Evolutionary conservation across 2,888 invertebrate genomes (phyloP).

Genomic region (Dicyrtoma fusca): DNA sequence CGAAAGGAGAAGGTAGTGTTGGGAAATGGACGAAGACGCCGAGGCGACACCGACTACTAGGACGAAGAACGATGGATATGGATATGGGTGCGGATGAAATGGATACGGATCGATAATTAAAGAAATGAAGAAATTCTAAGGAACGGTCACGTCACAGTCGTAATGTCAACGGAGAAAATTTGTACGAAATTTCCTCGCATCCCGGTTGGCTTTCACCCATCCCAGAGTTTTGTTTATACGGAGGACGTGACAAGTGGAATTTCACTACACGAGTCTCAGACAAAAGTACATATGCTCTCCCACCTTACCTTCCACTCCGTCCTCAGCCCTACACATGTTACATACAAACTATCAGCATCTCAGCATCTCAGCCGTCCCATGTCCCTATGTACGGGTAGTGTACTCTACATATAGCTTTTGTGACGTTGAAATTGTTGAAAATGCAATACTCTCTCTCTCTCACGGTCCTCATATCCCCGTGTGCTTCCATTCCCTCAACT

Average conservation of each 20-base stretch:
- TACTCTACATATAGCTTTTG: too few species aligned
- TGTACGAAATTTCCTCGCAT: slow-evolving; percentile 50
- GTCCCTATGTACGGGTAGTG: too few species aligned
- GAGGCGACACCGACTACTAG: too few species aligned
- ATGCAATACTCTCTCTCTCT: neutral
- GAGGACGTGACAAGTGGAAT: slow-evolving; percentile 52
- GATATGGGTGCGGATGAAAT: slow-evolving; percentile 35
- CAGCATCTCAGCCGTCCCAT: too few species aligned
- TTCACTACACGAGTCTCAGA: slow-evolving; percentile 34
- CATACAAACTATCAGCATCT: too few species aligned
- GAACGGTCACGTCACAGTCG: slow-evolving; percentile 57
- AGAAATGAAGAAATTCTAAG: slow-evolving; percentile 57
- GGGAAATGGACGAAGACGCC: slow-evolving; percentile 24
- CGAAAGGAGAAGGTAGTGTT: too few species aligned
- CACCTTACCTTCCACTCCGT: slow-evolving; percentile 13
- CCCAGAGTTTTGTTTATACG: slow-evolving; percentile 51
- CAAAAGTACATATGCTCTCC: neutral
- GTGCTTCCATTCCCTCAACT: neutral
- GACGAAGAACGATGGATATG: slow-evolving; percentile 23
- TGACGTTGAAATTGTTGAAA: neutral
- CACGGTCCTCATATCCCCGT: neutral
- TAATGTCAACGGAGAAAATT: slow-evolving; percentile 54
- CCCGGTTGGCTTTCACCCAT: slow-evolving; percentile 36
- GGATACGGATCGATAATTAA: slow-evolving; percentile 52
- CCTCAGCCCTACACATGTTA: neutral